Evolutionary conservation across 2,113 vertebrate species (phyloP), one percentile per base, ranked within the genome.

Genomic region (Nanorana parkeri): DNA sequence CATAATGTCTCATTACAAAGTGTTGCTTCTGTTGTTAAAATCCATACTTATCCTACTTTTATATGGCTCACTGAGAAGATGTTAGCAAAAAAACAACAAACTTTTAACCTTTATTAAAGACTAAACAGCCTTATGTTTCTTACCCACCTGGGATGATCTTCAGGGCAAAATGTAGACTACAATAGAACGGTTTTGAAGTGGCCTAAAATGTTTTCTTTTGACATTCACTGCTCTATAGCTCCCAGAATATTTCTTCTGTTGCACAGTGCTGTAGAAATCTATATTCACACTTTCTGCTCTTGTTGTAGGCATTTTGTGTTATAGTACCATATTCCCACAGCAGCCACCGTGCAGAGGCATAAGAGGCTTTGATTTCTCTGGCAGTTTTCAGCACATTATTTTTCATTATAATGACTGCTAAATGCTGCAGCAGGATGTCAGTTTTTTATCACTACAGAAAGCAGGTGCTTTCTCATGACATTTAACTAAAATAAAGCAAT

Each of bases 401-500:
- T 82, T 76, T 68, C 63, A 65, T 73, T 60, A 58, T 83, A 83
- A 83, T 83, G 80, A 76, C 72, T 83, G 71, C 80, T 83, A 83
- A 83, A 83, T 68, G 80, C 71, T 68, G 71, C 71, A 47, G 72
- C 52, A 76, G 71, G 71, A 68, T 76, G 51, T 75, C 80, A 76
- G 58, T 83, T 75, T 76, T 82, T 75, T 82, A 60, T 83, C 63
- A 68, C 72, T 66, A 36, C 54, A 60, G 71, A 83, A 83, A 83
- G 71, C 80, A 75, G 64, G 61, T 74, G 60, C 71, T 68, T 71
- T 81, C 80, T 76, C 23, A 52, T 83, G 80, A 83, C 80, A 83
- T 83, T 83, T 83, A 82, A 75, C 80, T 67, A 76, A 76, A 83
- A 83, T 76, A 83, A 81, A 75, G 80, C 80, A 65, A 29, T 76